Evolutionary conservation across 2,113 vertebrate genomes (phyloP).

Genomic region (Cricetomys ansorgei): DNA sequence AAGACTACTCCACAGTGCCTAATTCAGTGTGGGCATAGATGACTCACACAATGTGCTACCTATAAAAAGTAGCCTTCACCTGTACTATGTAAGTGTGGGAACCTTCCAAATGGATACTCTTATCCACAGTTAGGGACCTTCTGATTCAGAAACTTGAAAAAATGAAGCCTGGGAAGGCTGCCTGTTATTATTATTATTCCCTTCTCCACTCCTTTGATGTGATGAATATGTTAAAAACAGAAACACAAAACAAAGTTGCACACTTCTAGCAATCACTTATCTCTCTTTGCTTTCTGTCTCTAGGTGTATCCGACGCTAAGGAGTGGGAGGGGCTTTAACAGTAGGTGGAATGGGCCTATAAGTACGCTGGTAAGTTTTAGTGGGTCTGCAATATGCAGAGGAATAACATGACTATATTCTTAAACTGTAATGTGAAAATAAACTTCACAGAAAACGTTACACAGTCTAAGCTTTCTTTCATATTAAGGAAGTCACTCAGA

Average conservation of each 20-base stretch:
- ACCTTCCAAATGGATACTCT: background rate
- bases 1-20: background rate
- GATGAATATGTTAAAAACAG: background rate
- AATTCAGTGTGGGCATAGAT: background rate
- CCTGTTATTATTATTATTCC: background rate
- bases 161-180: background rate
- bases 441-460: background rate
- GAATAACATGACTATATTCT: background rate
- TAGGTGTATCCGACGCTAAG: background rate
- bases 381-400: background rate
- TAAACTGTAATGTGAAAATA: conserved; percentile 5
- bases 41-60: background rate
- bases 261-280: background rate
- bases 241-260: background rate
- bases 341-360: background rate
- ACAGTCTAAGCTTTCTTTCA: conserved; percentile 51
- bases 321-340: background rate
- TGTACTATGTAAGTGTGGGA: background rate
- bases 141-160: background rate
- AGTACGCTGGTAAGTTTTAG: background rate
- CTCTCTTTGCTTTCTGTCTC: background rate
- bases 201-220: background rate
- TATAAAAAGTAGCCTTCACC: background rate
- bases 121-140: background rate
- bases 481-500: background rate